phyloP scores from a whole-genome alignment of 2,888 invertebrate species.

The Meiosimyza decipiens region DNA sequence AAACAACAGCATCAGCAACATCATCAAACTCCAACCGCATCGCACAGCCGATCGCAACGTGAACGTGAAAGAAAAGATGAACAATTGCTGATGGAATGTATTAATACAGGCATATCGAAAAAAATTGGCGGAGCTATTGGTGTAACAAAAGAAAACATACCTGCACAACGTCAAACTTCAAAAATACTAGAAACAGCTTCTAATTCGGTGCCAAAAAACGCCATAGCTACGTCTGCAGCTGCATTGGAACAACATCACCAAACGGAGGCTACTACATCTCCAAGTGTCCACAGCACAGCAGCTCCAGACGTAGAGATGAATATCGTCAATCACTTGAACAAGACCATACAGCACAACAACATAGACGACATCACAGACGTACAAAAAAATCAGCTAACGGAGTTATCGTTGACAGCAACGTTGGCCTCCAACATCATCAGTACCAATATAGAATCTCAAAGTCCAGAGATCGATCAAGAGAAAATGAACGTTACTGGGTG shows the following conservation, averaged over 20 bases:
- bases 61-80: slow-evolving; percentile 66
- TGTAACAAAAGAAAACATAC: slow-evolving; percentile 28
- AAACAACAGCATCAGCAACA: not conserved
- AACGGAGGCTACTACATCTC: slow-evolving; percentile 64
- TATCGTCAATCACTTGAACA: slow-evolving; percentile 53
- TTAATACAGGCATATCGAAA: slow-evolving; percentile 66
- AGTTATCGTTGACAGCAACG: not conserved
- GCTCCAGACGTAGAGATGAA: slow-evolving; percentile 69
- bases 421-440: not conserved
- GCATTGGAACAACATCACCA: slow-evolving; percentile 67
- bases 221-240: slow-evolving; percentile 78
- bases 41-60: slow-evolving; percentile 52
- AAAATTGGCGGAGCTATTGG: slow-evolving; percentile 48
- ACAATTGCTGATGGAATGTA: slow-evolving; percentile 65
- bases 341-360: slow-evolving; percentile 49
- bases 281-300: slow-evolving; percentile 67
- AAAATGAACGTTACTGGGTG: slow-evolving; percentile 59
- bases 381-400: slow-evolving; percentile 38
- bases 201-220: slow-evolving; percentile 75
- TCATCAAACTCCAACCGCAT: not conserved
- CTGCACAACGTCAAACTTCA: slow-evolving; percentile 26
- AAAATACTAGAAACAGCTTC: slow-evolving; percentile 39
- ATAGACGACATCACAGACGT: slow-evolving; percentile 56
- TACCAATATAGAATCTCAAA: slow-evolving; percentile 48
- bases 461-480: slow-evolving; percentile 69